Conservation (phyloP, 2,888 invertebrate species). For the Cataglyphis albicans region DNA sequence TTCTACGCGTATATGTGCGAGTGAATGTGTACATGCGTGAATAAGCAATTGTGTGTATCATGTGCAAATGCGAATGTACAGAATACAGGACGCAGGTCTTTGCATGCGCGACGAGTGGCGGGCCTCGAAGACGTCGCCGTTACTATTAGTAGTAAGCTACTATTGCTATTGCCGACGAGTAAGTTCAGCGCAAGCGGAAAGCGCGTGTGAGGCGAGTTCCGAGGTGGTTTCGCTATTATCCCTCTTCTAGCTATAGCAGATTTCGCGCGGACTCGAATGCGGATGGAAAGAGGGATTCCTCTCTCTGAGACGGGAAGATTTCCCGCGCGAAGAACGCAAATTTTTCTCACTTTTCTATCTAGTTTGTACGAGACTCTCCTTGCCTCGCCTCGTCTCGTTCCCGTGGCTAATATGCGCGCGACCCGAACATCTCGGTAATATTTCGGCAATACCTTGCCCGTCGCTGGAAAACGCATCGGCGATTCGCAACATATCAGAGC, state of each 20-base stretch:
- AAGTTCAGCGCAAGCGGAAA: neutral
- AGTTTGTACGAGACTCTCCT: slow-evolving; percentile 70
- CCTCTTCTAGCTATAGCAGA: slow-evolving; percentile 43
- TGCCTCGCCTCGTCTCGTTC: slow-evolving; percentile 58
- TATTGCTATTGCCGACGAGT: neutral
- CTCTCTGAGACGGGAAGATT: slow-evolving; percentile 30
- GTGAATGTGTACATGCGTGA: neutral
- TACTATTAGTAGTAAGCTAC: slow-evolving; percentile 23
- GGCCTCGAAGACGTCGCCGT: slow-evolving; percentile 36
- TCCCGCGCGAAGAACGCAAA: slow-evolving; percentile 57
- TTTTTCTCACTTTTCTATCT: slow-evolving; percentile 77
- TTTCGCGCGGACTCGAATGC: slow-evolving; percentile 39
- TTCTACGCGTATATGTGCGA: slow-evolving; percentile 47
- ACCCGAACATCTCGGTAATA: slow-evolving; percentile 39
- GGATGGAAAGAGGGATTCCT: slow-evolving; percentile 2
- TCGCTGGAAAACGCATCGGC: slow-evolving; percentile 63
- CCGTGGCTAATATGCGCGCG: slow-evolving; percentile 11
- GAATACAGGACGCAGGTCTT: slow-evolving; percentile 24
- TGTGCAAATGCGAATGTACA: slow-evolving; percentile 27
- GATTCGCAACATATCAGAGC: slow-evolving; percentile 76
- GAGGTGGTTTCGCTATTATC: slow-evolving; percentile 34
- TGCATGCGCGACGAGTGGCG: slow-evolving; percentile 34
- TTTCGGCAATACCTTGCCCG: slow-evolving; percentile 58
- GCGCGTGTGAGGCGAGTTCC: slow-evolving; percentile 19
- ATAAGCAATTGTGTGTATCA: neutral